A percentile compares a stretch with the other conserved stretches of the same genome.
Conservation (phyloP, 2,888 invertebrate species). For the Steinernema carpocapsae region DNA sequence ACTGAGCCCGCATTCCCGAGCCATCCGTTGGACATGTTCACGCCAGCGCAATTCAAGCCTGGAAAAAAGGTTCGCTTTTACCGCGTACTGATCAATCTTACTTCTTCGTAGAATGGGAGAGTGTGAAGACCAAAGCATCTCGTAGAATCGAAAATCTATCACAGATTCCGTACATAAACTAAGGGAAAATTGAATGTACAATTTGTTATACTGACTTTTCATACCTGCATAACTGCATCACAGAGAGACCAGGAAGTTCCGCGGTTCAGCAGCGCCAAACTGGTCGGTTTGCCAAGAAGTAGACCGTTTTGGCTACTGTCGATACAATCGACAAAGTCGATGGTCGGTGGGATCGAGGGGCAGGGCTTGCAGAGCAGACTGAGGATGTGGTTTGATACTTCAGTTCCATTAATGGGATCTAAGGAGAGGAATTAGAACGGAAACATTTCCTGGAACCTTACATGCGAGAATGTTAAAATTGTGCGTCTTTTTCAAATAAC, state of each 20-base stretch:
- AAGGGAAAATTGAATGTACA: conserved; percentile 4
- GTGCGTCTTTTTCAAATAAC: conserved; percentile 41
- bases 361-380: conserved; percentile 34
- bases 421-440: not conserved
- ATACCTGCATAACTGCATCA: conserved; percentile 41
- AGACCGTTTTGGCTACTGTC: conserved; percentile 34
- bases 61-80: conserved; percentile 24
- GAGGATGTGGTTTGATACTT: conserved; percentile 34
- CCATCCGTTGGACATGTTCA: conserved; percentile 37
- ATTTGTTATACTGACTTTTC: not conserved
- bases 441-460: not conserved
- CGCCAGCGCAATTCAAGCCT: conserved; percentile 39
- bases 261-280: conserved; percentile 38
- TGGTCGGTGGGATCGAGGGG: conserved; percentile 37
- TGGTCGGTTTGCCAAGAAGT: conserved; percentile 39
- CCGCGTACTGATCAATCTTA: not conserved
- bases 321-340: conserved; percentile 39
- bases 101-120: conserved; percentile 38
- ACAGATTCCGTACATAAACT: conserved; percentile 43
- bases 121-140: conserved; percentile 33
- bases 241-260: conserved; percentile 37
- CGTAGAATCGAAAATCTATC: conserved; percentile 40
- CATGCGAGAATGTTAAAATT: conserved; percentile 43
- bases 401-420: conserved; percentile 39
- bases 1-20: conserved; percentile 37